Evolutionary conservation across 37 sponge, comb jelly and placozoan genomes (phyloP).

Genomic region (Tethya wilhelma): DNA sequence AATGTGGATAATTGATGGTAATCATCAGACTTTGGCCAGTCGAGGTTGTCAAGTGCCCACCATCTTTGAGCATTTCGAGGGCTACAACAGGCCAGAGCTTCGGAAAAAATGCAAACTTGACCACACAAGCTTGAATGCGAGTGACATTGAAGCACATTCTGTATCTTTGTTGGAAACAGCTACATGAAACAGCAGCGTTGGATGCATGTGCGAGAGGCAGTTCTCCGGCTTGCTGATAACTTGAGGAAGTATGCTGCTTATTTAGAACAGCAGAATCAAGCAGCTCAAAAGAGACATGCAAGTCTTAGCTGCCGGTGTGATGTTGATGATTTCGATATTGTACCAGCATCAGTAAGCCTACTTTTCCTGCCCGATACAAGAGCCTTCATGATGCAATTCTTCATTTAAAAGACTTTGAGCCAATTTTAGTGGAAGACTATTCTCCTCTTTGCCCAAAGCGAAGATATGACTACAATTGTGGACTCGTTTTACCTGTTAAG

Average conservation of each 20-base stretch:
- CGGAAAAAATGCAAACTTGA: conserved; percentile 31
- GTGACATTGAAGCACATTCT: no score
- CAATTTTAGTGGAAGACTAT: conserved; percentile 46
- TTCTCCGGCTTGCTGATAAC: conserved; percentile 54
- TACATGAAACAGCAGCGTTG: conserved; percentile 55
- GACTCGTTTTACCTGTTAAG: conserved; percentile 47
- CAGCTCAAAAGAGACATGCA: conserved; percentile 19
- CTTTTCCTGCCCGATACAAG: conserved; percentile 29
- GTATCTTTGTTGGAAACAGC: conserved; percentile 26
- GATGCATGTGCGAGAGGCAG: conserved; percentile 22
- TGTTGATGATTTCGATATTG: conserved; percentile 41
- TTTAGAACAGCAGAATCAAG: conserved; percentile 32
- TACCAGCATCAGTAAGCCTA: conserved; percentile 12
- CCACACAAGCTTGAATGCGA: conserved; percentile 26
- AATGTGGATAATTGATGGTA: conserved; percentile 55
- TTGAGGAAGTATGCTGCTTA: conserved; percentile 54
- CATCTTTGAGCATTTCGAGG: conserved; percentile 43
- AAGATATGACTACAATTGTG: conserved; percentile 48
- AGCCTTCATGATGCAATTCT: conserved; percentile 45
- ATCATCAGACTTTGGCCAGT: conserved; percentile 44
- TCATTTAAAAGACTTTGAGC: conserved; percentile 16
- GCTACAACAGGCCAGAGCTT: conserved; percentile 51
- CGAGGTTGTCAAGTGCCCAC: conserved; percentile 23
- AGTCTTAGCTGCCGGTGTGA: conserved; percentile 28
- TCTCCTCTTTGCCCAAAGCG: conserved; percentile 21